Conservation (phyloP, 2,888 invertebrate genomes). For the Belgica antarctica region DNA sequence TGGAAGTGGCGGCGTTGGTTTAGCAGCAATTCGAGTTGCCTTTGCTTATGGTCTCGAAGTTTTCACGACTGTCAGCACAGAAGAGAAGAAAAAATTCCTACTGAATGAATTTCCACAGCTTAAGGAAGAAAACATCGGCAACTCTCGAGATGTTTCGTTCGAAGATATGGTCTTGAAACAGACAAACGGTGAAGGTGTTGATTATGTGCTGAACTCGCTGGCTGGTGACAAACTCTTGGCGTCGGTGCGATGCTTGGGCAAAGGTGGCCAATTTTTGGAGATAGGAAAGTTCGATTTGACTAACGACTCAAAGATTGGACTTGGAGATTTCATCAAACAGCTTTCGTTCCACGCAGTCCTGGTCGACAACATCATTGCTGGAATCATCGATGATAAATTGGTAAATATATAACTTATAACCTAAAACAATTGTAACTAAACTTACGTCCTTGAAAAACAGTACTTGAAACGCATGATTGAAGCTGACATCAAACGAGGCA, state of each 20-base stretch:
- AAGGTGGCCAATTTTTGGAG: conserved; percentile 71
- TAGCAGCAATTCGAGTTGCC: conserved; percentile 72
- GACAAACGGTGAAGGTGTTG: conserved; percentile 85
- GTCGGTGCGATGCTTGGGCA: conserved; percentile 62
- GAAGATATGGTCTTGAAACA: conserved; percentile 77
- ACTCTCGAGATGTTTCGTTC: conserved; percentile 82
- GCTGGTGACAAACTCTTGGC: conserved; percentile 86
- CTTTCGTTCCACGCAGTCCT: conserved; percentile 75
- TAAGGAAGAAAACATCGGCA: conserved; percentile 71
- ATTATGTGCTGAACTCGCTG: conserved; percentile 86
- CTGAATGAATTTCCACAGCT: conserved; percentile 58
- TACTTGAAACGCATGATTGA: conserved; percentile 61
- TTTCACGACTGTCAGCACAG: conserved; percentile 69
- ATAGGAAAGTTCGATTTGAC: conserved; percentile 83
- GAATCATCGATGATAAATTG: conserved; percentile 58
- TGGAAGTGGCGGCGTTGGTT: conserved; percentile 71
- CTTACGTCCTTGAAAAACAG: background rate
- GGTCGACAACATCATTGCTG: conserved; percentile 66
- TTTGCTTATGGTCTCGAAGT: conserved; percentile 64
- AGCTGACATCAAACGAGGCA: conserved; percentile 65
- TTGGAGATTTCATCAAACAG: conserved; percentile 69
- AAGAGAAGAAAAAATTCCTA: conserved; percentile 64
- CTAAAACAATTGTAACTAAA: too few relatives aligned
- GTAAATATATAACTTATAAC: conserved; percentile 61
- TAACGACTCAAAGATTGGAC: conserved; percentile 62